Conservation (phyloP, 2,888 invertebrate genomes). For the Cotesia congregata region DNA sequence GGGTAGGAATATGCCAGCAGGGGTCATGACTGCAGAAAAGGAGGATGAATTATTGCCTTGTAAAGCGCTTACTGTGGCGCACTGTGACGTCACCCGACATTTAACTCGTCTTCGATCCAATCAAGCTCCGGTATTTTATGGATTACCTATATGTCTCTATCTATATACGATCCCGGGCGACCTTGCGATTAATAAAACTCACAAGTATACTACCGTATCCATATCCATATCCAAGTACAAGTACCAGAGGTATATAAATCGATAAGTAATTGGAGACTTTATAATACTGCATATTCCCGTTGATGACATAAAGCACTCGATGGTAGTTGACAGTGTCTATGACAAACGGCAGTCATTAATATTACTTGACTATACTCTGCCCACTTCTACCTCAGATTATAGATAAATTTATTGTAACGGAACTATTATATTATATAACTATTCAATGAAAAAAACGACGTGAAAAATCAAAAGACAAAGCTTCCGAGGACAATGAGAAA, state of each 20-base stretch:
- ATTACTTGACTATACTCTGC: background rate
- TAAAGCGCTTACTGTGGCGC: slow-evolving; percentile 49
- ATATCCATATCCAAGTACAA: background rate
- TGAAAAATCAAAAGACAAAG: background rate
- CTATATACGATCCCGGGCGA: slow-evolving; percentile 4
- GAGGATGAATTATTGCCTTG: slow-evolving; percentile 49
- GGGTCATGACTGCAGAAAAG: slow-evolving; percentile 27
- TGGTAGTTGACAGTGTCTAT: slow-evolving; percentile 3
- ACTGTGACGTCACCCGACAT: slow-evolving; percentile 50
- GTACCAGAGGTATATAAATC: slow-evolving; percentile 3
- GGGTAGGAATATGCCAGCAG: slow-evolving; percentile 20
- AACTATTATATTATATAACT: background rate
- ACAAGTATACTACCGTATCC: background rate
- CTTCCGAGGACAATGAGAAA: background rate
- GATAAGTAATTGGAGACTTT: slow-evolving; percentile 9
- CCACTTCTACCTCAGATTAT: background rate
- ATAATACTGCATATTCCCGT: slow-evolving; percentile 7
- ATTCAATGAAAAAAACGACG: background rate
- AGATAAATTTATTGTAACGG: background rate
- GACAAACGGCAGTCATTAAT: slow-evolving; percentile 14
- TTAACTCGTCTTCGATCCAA: slow-evolving; percentile 46
- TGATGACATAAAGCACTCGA: slow-evolving; percentile 12
- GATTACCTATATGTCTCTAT: background rate
- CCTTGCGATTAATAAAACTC: slow-evolving; percentile 29
- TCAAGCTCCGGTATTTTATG: background rate